phyloP scores from a whole-genome alignment of 2,888 invertebrate species.

The Lissonota sp. region DNA sequence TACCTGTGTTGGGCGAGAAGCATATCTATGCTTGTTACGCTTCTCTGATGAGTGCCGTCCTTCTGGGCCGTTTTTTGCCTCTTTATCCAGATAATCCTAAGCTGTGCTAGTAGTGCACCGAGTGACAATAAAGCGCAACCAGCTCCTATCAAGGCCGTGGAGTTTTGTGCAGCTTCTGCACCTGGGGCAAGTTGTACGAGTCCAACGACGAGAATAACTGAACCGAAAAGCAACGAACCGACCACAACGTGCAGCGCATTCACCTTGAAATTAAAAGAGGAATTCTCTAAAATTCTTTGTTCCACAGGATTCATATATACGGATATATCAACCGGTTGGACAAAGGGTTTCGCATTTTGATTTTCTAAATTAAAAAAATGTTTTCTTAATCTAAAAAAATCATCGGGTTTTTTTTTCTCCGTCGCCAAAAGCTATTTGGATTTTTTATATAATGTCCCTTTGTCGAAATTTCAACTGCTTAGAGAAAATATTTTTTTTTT shows the following conservation, averaged over 20 bases:
- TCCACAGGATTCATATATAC: no score
- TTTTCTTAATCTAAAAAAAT: no score
- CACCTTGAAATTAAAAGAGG: slow-evolving; percentile 83
- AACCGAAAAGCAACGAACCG: slow-evolving; percentile 89
- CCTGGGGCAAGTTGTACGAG: slow-evolving; percentile 91
- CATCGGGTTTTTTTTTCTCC: no score
- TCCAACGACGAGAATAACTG: slow-evolving; percentile 90
- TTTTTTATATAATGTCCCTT: no score
- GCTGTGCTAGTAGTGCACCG: slow-evolving; percentile 87
- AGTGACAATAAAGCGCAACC: slow-evolving; percentile 87
- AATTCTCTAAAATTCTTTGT: no score
- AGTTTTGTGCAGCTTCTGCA: slow-evolving; percentile 91
- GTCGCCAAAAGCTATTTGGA: no score
- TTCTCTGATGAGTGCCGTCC: slow-evolving; percentile 84
- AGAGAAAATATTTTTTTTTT: no score
- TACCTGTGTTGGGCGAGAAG: slow-evolving; percentile 85
- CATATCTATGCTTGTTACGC: slow-evolving; percentile 85
- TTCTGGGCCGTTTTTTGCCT: slow-evolving; percentile 85
- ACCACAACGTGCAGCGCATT: slow-evolving; percentile 91
- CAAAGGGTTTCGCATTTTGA: no score
- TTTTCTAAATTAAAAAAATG: no score
- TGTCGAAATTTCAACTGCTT: no score
- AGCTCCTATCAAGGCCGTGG: slow-evolving; percentile 89
- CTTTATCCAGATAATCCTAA: slow-evolving; percentile 89
- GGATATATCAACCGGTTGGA: no score